Evolutionary conservation across 2,113 vertebrate species (phyloP).

Genomic region (Cygnus buccinator): DNA sequence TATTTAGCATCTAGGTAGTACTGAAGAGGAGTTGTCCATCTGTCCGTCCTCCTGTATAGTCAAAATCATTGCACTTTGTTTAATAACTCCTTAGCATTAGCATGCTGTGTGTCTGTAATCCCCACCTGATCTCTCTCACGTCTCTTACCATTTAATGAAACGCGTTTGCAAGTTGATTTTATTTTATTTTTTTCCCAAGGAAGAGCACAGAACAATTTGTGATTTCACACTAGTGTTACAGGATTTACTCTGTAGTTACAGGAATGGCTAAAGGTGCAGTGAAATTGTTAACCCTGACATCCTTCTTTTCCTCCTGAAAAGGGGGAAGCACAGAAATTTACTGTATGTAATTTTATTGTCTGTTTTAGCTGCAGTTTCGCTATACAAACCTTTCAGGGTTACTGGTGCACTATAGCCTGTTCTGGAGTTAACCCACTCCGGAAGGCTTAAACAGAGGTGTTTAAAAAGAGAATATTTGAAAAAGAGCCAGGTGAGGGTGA

Average conservation of each 20-base stretch:
- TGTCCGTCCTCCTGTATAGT: slow-evolving; percentile 40
- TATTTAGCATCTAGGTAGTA: background rate
- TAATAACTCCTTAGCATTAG: slow-evolving; percentile 1
- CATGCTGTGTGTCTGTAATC: slow-evolving; percentile 46
- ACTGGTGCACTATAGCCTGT: background rate
- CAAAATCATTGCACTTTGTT: slow-evolving; percentile 66
- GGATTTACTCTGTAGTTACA: slow-evolving; percentile 58
- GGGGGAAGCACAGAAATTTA: background rate
- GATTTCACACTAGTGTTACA: slow-evolving; percentile 54
- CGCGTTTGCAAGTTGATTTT: slow-evolving; percentile 43
- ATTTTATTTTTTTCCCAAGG: slow-evolving; percentile 40
- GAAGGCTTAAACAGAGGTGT: slow-evolving; percentile 10
- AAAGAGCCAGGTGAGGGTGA: background rate
- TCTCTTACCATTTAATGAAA: slow-evolving; percentile 57
- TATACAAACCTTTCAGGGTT: slow-evolving; percentile 25
- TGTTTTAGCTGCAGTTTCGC: slow-evolving; percentile 30
- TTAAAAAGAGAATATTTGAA: background rate
- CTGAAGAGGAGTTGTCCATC: slow-evolving; percentile 23
- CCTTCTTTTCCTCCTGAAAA: background rate
- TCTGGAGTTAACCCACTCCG: background rate
- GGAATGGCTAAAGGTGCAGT: slow-evolving; percentile 49
- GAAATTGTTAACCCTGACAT: slow-evolving; percentile 38
- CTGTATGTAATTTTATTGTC: slow-evolving; percentile 26
- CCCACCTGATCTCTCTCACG: background rate
- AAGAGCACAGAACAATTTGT: slow-evolving; percentile 69